Conservation (phyloP, 2,797 vertebrate species). For the Labeo calbasu region DNA sequence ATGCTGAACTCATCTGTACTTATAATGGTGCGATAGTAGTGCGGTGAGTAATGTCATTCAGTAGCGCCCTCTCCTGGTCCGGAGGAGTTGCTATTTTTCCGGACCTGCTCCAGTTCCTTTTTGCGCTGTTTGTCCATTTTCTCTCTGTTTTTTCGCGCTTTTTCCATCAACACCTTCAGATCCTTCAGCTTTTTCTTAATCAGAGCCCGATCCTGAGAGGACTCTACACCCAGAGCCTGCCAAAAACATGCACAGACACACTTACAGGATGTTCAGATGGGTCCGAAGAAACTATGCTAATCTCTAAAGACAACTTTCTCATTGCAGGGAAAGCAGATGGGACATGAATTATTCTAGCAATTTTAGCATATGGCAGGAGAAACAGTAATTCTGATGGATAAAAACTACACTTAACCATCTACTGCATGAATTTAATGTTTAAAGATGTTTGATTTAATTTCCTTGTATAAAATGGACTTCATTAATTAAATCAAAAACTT, state of each 20-base stretch:
- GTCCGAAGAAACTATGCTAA: background rate
- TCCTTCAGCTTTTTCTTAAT: slow-evolving; percentile 96
- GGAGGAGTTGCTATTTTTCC: slow-evolving; percentile 73
- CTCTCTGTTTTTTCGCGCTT: slow-evolving; percentile 86
- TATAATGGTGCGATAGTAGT: slow-evolving; percentile 15
- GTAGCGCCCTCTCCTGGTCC: slow-evolving; percentile 71
- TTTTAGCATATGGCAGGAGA: slow-evolving; percentile 9
- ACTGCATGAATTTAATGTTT: background rate
- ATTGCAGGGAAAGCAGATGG: slow-evolving; percentile 17
- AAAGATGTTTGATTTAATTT: background rate
- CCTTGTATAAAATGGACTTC: background rate
- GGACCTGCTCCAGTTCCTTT: slow-evolving; percentile 82
- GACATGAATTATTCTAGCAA: slow-evolving; percentile 18
- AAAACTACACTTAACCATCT: background rate
- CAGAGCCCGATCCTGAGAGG: slow-evolving; percentile 88
- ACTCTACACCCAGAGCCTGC: slow-evolving; percentile 86
- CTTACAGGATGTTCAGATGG: background rate
- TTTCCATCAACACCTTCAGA: slow-evolving; percentile 90
- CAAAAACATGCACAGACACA: slow-evolving; percentile 42
- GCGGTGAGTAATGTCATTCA: slow-evolving; percentile 71
- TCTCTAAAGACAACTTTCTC: background rate
- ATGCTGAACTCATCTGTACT: slow-evolving; percentile 34
- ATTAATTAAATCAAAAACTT: background rate
- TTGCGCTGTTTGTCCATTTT: slow-evolving; percentile 89
- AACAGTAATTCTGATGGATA: background rate